Evolutionary conservation across 1,140 invertebrate species (phyloP).

Genomic region (Akabosia matsudoensis): DNA sequence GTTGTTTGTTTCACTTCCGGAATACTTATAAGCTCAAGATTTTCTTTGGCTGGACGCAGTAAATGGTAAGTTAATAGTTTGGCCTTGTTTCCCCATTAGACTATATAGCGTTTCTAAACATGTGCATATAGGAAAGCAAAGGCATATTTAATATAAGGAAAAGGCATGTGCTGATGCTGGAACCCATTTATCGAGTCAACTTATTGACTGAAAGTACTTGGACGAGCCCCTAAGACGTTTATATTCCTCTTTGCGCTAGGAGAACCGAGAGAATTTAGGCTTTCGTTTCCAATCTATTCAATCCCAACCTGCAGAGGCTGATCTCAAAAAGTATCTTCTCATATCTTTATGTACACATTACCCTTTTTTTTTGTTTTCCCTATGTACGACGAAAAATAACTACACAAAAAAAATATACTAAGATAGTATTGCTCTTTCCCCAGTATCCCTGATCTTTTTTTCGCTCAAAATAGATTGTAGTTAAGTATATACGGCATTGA

Average conservation of each 20-base stretch:
- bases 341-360: background rate
- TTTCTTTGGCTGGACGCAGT: background rate
- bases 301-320: background rate
- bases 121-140: background rate
- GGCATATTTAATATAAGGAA: too few relatives aligned
- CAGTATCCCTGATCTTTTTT: background rate
- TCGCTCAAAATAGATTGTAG: background rate
- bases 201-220: slow-evolving; percentile 3
- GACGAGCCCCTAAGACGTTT: background rate
- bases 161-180: too few relatives aligned
- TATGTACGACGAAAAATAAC: background rate
- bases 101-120: background rate
- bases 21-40: background rate
- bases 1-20: background rate
- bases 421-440: background rate
- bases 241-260: too few relatives aligned
- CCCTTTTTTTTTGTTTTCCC: background rate
- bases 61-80: background rate
- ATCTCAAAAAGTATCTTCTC: background rate
- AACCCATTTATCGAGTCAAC: background rate
- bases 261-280: too few relatives aligned
- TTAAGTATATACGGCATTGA: background rate
- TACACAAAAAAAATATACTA: background rate
- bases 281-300: background rate
- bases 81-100: background rate